Conservation (phyloP, 1,140 invertebrate species). For the Holcopasites calliopsidis region DNA sequence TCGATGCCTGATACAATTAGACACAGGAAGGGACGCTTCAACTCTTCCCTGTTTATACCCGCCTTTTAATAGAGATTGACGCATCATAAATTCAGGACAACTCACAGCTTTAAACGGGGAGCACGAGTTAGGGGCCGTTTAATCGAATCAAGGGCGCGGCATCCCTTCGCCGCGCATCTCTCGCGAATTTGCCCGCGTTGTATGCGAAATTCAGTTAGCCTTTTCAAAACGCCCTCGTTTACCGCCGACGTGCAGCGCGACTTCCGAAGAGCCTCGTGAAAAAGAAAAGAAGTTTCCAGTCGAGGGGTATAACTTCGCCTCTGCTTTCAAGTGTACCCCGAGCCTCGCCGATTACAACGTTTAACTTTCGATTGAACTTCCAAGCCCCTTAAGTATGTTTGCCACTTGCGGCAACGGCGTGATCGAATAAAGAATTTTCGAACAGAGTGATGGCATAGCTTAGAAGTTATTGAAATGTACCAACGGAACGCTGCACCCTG, state of each 20-base stretch:
- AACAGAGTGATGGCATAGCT: too few relatives aligned
- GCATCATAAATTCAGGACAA: conserved; percentile 12
- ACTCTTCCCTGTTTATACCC: conserved; percentile 7
- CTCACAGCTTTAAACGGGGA: background rate
- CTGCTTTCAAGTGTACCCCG: too few relatives aligned
- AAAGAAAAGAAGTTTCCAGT: background rate
- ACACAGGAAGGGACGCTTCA: conserved; percentile 1
- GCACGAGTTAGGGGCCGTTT: conserved; percentile 6
- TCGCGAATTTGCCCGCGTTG: background rate
- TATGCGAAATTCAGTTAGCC: background rate
- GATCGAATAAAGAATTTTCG: too few relatives aligned
- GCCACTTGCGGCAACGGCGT: too few relatives aligned
- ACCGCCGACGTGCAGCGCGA: background rate
- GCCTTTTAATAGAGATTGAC: conserved; percentile 26
- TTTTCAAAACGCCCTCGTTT: background rate
- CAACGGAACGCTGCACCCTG: too few relatives aligned
- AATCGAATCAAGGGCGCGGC: conserved; percentile 12
- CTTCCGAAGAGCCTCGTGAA: background rate
- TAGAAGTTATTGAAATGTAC: too few relatives aligned
- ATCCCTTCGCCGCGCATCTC: background rate
- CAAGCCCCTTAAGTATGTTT: background rate
- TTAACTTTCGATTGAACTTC: background rate
- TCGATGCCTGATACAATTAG: conserved; percentile 16
- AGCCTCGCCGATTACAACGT: background rate
- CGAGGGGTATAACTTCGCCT: too few relatives aligned